Evolutionary conservation across 1,140 invertebrate genomes (phyloP), one percentile per base, ranked within the genome.

Genomic region (Brachionus plicatilis): DNA sequence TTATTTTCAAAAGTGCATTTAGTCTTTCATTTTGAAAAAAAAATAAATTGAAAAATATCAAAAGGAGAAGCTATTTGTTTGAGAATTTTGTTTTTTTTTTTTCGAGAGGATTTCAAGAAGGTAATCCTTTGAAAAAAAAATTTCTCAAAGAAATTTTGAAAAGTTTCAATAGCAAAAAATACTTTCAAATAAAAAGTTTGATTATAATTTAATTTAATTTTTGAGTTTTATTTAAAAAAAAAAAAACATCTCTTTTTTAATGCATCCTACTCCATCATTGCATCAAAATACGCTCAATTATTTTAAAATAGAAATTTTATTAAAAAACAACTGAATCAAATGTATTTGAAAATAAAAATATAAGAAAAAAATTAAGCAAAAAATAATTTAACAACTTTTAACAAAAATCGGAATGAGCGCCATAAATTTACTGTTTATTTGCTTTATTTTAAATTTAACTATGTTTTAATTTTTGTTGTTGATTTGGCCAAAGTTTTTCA

Each of bases 401-500:
- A 68, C 27, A 68, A 33, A 29, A 33, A n/a, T 68, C 12, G 37
- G 37, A 72, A 72, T 72, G 43, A 50, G 20, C 27, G 24, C 20
- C 9, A 20, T 76, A 24, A 29, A 8, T 76, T 53, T n/a, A 76
- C n/a, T 76, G 33, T 37, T 76, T 29, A 37, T 75, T 72, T 72
- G 2, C 8, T 72, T 27, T 76, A 14, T 47, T 50, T 17, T 76
- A 1, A 20, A 14, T 37, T 29, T 29, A 29, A 37, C 33, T 37
- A 5, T 47, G 5, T 76, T 47, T 47, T n/a, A 27, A 53, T 50
- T 50, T 76, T 50, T 45, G 9, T 27, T 56, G 9, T 78, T 41
- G 27, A 80, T 65, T 80, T 72, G 68, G 4, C 68, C 68, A 47
- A 12, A 82, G 17, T 82, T 43, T 82, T 82, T 82, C 41, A 82